phyloP scores from a whole-genome alignment of 1,140 invertebrate species.

The Drosophila elegans region DNA sequence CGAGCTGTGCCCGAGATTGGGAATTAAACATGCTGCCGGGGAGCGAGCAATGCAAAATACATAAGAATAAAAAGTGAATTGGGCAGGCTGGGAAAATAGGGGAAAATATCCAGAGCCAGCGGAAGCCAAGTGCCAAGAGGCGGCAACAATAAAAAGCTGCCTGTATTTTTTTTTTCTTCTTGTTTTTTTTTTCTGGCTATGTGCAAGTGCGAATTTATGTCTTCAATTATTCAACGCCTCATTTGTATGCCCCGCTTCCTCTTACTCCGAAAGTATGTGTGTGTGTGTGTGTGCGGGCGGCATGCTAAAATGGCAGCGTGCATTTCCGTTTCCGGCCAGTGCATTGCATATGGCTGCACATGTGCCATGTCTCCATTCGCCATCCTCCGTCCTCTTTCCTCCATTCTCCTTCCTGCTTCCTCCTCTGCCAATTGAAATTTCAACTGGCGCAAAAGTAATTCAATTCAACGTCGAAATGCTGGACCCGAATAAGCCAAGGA shows the following conservation, averaged over 20 bases:
- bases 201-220: constrained; percentile 82
- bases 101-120: constrained; percentile 56
- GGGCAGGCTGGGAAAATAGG: constrained; percentile 28
- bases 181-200: constrained; percentile 12
- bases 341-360: constrained; percentile 75
- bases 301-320: constrained; percentile 80
- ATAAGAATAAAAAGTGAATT: constrained; percentile 71
- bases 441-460: constrained; percentile 82
- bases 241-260: constrained; percentile 70
- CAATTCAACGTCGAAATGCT: constrained; percentile 70
- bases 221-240: constrained; percentile 83
- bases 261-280: background rate
- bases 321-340: constrained; percentile 80
- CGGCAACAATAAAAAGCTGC: constrained; percentile 61
- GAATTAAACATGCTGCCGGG: constrained; percentile 76
- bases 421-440: constrained; percentile 74
- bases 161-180: constrained; percentile 24
- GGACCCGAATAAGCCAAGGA: constrained; percentile 33
- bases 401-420: background rate
- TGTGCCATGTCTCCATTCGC: constrained; percentile 45
- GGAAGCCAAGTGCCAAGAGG: constrained; percentile 48
- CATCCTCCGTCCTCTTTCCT: background rate
- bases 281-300: constrained; percentile 32
- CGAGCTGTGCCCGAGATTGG: constrained; percentile 69
- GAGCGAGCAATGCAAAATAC: constrained; percentile 57